Evolutionary conservation across 64 coral and sea anemone genomes (phyloP).

Genomic region (Stichodactyla helianthus): DNA sequence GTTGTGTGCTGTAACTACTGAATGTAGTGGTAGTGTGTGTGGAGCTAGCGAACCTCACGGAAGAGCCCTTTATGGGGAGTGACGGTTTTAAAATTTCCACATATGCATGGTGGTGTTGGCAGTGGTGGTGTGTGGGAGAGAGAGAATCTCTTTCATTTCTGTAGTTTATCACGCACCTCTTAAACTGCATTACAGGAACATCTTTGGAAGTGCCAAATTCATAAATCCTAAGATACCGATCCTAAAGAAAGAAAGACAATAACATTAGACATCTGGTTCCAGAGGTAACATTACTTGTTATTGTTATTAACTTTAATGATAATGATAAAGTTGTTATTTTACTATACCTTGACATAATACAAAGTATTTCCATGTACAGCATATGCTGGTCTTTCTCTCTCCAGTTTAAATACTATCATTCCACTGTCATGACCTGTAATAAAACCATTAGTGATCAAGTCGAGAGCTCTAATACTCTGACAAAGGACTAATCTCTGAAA

Average conservation of each 20-base stretch:
- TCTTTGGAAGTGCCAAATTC: constrained; percentile 99
- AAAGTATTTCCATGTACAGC: constrained; percentile 95
- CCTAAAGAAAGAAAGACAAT: constrained; percentile 9
- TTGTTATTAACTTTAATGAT: background rate
- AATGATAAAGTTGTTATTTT: background rate
- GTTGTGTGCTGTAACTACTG: too few relatives aligned
- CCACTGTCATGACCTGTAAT: constrained; percentile 91
- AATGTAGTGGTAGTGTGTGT: too few relatives aligned
- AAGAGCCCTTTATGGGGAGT: too few relatives aligned
- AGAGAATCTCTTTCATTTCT: too few relatives aligned
- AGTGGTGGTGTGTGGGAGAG: too few relatives aligned
- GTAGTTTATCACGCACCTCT: constrained; percentile 26
- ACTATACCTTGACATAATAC: constrained; percentile 82
- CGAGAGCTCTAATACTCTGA: background rate
- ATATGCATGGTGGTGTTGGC: too few relatives aligned
- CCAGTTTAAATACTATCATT: constrained; percentile 99
- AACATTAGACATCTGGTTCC: background rate
- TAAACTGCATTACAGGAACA: constrained; percentile 94
- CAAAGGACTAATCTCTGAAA: too few relatives aligned
- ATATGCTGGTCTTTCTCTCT: constrained; percentile 93
- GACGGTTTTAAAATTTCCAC: too few relatives aligned
- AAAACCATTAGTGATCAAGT: background rate
- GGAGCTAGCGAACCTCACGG: too few relatives aligned
- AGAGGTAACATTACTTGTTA: background rate
- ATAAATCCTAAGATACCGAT: constrained; percentile 91